Base-by-base conservation (phyloP, 1,140 invertebrate species). In the Macrostomum lignano region DNA sequence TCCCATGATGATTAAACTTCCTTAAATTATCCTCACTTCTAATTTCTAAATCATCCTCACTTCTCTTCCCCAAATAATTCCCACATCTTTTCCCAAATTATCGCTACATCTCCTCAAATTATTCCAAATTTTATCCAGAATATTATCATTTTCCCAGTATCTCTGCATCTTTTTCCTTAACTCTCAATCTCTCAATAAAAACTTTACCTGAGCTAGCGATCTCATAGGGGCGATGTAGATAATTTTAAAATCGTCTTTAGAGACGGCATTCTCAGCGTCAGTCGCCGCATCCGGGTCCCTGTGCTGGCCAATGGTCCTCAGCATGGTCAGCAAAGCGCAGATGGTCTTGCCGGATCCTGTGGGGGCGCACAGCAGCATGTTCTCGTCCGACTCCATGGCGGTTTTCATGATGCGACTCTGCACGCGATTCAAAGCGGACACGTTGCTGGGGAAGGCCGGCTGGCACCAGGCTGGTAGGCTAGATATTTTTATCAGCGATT, bases 301-400 rank as follows among this genome's bases (percentile, higher is more conserved):
- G 49, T 96, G 81, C 52, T 96, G 94, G 7, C 86, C 84, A 39
- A 98, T 78, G 61, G 96, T 88, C 21, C 82, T 62, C 64, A 98
- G 68, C 65, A 96, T 93, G 34, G 73, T 73, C 10, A 98, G 60
- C 29, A 98, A 48, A 1, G 91, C 91, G 3, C 96, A 86, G 58
- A 98, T 98, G 0, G 91, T 98, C 66, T 98, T 98, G 53, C 91
- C 91, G 30, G 88, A 86, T 39, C 86, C 84, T 7, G 91, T 98
- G 5, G 91, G 91, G 0, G 91, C 91, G 64, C 88, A 98, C 0
- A 98, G 60, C 7, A 98, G 57, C 23, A 98, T 59, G 62, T 98
- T 96, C 57, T 94, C 82, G 61, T 96, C 84, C 1, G 68, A 67
- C 42, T 93, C 75, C 35, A 98, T 55, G 0, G 84, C 77, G 1